These are phyloP conservation scores for Zeuzera pyrina DNA, from an alignment of 2,888 invertebrate genomes.

Conservation along the genomic window DNA sequence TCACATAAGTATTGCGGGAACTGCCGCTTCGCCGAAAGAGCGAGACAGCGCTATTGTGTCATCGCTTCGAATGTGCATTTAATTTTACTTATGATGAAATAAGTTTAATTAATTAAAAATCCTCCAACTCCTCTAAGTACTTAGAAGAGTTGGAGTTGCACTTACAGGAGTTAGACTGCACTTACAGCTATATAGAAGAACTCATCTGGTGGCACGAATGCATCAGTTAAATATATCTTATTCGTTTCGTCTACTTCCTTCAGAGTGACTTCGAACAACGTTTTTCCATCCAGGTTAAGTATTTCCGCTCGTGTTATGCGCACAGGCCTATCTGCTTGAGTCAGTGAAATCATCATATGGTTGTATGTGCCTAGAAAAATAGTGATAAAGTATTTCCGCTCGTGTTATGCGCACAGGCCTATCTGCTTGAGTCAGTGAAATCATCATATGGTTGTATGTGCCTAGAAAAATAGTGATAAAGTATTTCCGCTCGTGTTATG, in stretches of 20 bases:
- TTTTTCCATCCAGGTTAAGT: conserved; percentile 35
- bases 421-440: conserved; percentile 33
- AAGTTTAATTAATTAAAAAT: too few relatives aligned
- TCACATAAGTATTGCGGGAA: too few relatives aligned
- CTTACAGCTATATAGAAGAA: conserved; percentile 78
- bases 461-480: conserved; percentile 27
- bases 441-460: conserved; percentile 52
- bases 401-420: conserved; percentile 31
- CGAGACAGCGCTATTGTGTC: too few relatives aligned
- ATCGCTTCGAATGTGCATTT: too few relatives aligned
- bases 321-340: conserved; percentile 28
- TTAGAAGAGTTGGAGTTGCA: too few relatives aligned
- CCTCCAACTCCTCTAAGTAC: too few relatives aligned
- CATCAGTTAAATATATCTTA: conserved; percentile 64
- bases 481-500: too few relatives aligned
- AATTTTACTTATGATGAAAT: too few relatives aligned
- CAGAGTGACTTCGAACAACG: conserved; percentile 51
- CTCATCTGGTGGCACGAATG: conserved; percentile 76
- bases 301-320: conserved; percentile 42
- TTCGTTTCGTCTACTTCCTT: conserved; percentile 21
- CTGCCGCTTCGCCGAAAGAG: too few relatives aligned
- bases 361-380: conserved; percentile 49
- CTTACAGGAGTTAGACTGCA: too few relatives aligned
- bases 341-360: conserved; percentile 43
- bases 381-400: conserved; percentile 33